These are phyloP conservation scores for Mionectes olivaceus DNA, from an alignment of 2,797 vertebrate genomes.

Conservation along the genomic window DNA sequence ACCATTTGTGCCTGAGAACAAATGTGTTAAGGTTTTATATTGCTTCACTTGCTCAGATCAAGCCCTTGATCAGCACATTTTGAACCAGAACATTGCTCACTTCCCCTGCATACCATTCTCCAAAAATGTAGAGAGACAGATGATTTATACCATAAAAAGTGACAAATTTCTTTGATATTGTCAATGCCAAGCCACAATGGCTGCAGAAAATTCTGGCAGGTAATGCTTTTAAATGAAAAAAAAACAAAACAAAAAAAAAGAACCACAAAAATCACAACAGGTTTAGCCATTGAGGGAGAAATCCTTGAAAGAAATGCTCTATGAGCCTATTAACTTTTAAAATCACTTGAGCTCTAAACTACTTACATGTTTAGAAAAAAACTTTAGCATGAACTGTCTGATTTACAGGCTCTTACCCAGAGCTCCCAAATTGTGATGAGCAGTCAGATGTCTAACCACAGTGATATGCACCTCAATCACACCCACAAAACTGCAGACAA, in stretches of 20 bases:
- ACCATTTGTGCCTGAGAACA: background rate
- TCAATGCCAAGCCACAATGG: background rate
- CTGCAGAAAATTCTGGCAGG: background rate
- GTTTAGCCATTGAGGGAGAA: background rate
- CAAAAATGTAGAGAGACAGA: background rate
- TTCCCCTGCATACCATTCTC: background rate
- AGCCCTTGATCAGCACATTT: background rate
- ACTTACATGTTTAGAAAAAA: background rate
- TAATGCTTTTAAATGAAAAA: background rate
- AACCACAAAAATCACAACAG: background rate
- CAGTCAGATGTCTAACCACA: background rate
- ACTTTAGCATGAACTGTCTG: background rate
- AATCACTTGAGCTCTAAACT: background rate
- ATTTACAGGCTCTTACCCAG: background rate
- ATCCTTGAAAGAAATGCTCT: background rate
- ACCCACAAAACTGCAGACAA: background rate
- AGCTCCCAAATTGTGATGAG: background rate
- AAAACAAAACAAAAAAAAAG: background rate
- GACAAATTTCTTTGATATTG: background rate
- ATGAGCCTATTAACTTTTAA: background rate
- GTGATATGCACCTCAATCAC: background rate
- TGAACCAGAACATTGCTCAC: background rate
- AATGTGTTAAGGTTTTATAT: background rate
- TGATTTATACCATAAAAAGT: background rate
- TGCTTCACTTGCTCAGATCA: background rate